Evolutionary conservation across 2,113 vertebrate genomes (phyloP).

Genomic region (Scalopus aquaticus): DNA sequence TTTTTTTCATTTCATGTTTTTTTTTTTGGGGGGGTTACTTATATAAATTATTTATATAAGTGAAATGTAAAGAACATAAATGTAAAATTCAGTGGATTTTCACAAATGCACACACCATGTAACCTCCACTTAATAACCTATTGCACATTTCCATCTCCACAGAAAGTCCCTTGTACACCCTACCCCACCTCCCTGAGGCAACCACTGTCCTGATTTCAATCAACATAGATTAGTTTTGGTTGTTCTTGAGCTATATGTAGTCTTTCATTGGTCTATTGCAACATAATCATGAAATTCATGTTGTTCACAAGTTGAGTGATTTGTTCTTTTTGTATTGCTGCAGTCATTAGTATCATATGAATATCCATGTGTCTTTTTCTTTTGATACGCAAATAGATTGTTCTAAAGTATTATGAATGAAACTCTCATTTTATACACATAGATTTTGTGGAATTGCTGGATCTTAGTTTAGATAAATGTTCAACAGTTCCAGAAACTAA

Average conservation of each 20-base stretch:
- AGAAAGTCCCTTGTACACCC: neutral
- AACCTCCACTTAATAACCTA: neutral
- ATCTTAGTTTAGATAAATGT: neutral
- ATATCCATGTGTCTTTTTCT: neutral
- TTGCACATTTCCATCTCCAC: neutral
- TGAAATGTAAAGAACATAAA: neutral
- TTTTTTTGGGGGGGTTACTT: neutral
- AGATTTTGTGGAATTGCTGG: neutral
- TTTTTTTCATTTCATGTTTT: neutral
- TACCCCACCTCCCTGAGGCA: neutral
- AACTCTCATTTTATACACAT: neutral
- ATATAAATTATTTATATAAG: neutral
- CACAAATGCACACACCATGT: neutral
- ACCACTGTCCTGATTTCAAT: neutral
- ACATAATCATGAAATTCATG: neutral
- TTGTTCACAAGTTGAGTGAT: neutral
- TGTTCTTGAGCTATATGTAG: neutral
- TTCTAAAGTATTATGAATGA: neutral
- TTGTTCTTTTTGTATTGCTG: slow-evolving; percentile 32
- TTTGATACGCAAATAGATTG: neutral
- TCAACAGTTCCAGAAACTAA: neutral
- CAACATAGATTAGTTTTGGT: neutral
- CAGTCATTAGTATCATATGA: neutral
- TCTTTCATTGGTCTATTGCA: neutral
- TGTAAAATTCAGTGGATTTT: neutral